phyloP scores from a whole-genome alignment of 2,888 invertebrate genomes.

The Mystacides longicornis region DNA sequence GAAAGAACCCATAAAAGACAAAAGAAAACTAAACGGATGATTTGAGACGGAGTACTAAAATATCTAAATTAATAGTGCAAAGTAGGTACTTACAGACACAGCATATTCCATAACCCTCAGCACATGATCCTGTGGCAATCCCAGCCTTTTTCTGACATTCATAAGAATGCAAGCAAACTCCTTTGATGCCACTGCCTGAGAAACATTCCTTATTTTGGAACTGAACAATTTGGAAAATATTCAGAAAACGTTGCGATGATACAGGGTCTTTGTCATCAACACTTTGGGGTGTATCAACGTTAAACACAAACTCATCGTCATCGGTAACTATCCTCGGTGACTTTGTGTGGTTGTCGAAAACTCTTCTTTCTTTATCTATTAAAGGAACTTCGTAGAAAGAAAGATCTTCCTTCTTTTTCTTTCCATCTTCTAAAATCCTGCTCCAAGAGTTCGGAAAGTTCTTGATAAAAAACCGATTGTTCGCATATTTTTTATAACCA shows the following conservation, averaged over 20 bases:
- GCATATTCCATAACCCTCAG: conserved; percentile 65
- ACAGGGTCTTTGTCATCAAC: background rate
- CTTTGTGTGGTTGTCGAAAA: too few relatives aligned
- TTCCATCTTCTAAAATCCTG: background rate
- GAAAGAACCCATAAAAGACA: too few relatives aligned
- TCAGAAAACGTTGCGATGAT: conserved; percentile 42
- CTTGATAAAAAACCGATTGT: too few relatives aligned
- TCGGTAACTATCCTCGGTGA: background rate
- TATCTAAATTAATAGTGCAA: too few relatives aligned
- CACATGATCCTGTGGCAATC: conserved; percentile 56
- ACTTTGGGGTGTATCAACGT: background rate
- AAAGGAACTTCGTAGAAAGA: background rate
- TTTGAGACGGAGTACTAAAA: too few relatives aligned
- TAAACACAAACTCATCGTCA: background rate
- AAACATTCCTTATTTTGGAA: conserved; percentile 59
- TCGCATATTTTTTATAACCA: too few relatives aligned
- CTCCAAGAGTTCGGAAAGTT: background rate
- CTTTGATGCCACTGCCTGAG: conserved; percentile 53
- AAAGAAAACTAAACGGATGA: too few relatives aligned
- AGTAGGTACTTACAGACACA: conserved; percentile 60
- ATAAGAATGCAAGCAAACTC: conserved; percentile 60
- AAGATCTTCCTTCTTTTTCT: background rate
- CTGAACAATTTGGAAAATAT: conserved; percentile 62
- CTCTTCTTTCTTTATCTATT: background rate
- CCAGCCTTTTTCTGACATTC: conserved; percentile 61